These are phyloP conservation scores for Montipora cactus DNA, from an alignment of 64 coral and sea anemone genomes.

Conservation along the genomic window DNA sequence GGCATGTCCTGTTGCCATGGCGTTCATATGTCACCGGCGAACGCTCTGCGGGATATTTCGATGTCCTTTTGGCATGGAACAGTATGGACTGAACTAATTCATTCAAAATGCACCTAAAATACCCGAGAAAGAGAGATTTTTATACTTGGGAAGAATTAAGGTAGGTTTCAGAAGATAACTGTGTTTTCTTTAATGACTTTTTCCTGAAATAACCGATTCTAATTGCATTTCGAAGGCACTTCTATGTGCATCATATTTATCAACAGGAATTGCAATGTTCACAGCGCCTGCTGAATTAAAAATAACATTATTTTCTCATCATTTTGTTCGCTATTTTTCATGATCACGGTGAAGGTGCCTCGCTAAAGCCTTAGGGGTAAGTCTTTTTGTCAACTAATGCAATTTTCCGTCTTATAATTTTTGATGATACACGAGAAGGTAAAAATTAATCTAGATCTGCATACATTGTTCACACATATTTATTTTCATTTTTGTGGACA, in stretches of 20 bases:
- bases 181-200: background rate
- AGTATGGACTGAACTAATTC: background rate
- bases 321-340: slow-evolving; percentile 26
- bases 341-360: slow-evolving; percentile 67
- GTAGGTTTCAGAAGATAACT: slow-evolving; percentile 30
- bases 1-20: slow-evolving; percentile 68
- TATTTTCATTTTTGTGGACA: no score
- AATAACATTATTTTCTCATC: background rate
- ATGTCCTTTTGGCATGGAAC: background rate
- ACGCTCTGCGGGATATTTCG: background rate
- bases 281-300: background rate
- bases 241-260: no score
- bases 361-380: slow-evolving; percentile 91
- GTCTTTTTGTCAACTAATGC: background rate
- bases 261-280: no score
- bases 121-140: slow-evolving; percentile 82
- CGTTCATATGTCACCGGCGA: background rate
- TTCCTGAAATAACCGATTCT: no score
- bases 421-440: no score
- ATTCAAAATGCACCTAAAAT: slow-evolving; percentile 86
- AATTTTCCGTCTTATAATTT: background rate
- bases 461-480: no score
- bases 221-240: background rate
- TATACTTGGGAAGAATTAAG: slow-evolving; percentile 89
- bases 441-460: no score